A percentile compares a stretch with the other conserved stretches of the same genome.
These are phyloP conservation scores for Athene noctua DNA, from an alignment of 2,113 vertebrate species.

Conservation along the genomic window DNA sequence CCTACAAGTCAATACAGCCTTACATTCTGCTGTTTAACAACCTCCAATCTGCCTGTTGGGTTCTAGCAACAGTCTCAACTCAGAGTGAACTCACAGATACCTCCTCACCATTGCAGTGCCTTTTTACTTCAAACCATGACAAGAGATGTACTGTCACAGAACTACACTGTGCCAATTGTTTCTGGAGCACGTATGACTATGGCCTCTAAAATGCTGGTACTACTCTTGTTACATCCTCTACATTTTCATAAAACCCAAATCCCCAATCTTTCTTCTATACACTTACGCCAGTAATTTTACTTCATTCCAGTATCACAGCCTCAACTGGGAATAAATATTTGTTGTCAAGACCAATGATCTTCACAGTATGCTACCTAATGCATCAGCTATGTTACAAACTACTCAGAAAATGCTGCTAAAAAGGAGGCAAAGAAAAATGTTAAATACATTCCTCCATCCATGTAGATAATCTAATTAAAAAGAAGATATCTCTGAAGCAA, in stretches of 20 bases:
- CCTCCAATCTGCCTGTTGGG: neutral
- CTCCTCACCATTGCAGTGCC: neutral
- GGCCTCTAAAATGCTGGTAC: neutral
- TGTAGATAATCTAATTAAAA: slow-evolving; percentile 14
- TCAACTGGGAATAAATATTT: neutral
- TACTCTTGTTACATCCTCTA: neutral
- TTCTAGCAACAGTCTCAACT: neutral
- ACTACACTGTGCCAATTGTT: neutral
- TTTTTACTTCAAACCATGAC: neutral
- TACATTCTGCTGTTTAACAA: neutral
- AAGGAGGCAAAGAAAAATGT: neutral
- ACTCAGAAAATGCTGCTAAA: neutral
- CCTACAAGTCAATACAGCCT: neutral
- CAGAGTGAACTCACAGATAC: neutral
- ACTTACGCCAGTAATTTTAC: neutral
- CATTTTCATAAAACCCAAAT: neutral
- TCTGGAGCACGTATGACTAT: neutral
- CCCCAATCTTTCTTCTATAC: neutral
- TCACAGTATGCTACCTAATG: neutral
- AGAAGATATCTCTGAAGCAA: neutral
- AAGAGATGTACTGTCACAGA: neutral
- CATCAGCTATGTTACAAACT: neutral
- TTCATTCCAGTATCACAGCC: neutral
- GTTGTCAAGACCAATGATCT: neutral
- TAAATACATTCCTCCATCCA: neutral